Evolutionary conservation across 1,140 invertebrate species (phyloP).

Genomic region (Pachyrhynchus sulphureomaculatus): DNA sequence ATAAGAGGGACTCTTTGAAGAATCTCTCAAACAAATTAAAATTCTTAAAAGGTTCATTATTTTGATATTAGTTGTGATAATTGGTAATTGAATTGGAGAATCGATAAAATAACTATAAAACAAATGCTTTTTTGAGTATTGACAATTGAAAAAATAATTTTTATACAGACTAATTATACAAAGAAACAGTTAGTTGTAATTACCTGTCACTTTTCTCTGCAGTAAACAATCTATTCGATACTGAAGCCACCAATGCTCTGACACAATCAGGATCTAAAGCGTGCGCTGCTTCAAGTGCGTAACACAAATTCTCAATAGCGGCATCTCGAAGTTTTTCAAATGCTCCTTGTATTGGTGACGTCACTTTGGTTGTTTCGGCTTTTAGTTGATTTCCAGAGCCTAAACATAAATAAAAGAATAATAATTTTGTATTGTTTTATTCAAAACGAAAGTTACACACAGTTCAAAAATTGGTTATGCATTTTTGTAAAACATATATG

Average conservation of each 20-base stretch:
- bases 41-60: too few relatives aligned
- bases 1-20: too few relatives aligned
- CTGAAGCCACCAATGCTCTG: conserved; percentile 88
- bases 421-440: too few relatives aligned
- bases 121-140: too few relatives aligned
- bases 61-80: too few relatives aligned
- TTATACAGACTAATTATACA: too few relatives aligned
- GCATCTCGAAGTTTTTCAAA: conserved; percentile 89
- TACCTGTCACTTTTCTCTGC: conserved; percentile 79
- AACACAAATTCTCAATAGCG: conserved; percentile 94
- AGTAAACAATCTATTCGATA: conserved; percentile 93
- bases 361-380: conserved; percentile 43
- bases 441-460: not conserved
- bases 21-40: too few relatives aligned
- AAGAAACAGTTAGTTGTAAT: not conserved
- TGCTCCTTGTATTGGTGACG: conserved; percentile 59
- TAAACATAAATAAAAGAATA: conserved; percentile 42
- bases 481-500: not conserved
- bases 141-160: too few relatives aligned
- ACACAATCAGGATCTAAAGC: conserved; percentile 88
- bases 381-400: conserved; percentile 60
- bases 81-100: too few relatives aligned
- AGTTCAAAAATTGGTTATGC: not conserved
- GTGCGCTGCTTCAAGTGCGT: conserved; percentile 86
- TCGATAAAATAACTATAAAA: too few relatives aligned